Base-by-base conservation (phyloP, 2,113 vertebrate species). In the Cephalopterus ornatus region DNA sequence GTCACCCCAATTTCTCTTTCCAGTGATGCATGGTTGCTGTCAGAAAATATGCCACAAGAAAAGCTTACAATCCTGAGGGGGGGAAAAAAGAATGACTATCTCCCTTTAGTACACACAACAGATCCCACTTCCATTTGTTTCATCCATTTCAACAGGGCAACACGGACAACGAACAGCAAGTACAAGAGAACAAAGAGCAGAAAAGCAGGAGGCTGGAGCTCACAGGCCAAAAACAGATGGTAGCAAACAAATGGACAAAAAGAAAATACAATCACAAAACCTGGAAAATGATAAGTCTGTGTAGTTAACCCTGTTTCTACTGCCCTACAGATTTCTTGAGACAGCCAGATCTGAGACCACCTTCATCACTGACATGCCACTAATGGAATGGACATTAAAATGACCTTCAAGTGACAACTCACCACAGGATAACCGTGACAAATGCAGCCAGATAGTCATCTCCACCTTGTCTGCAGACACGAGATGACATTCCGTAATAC, bases 371-470 rank as follows among this genome's bases (percentile, higher is more conserved):
- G 89, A 85, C 84, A 22, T 10, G 28, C 41, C 55, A 77, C 77
- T 93, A 96, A 96, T 76, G 77, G 87, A 95, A 94, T 0, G 5
- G 94, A 89, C 81, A 39, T 79, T 49, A 66, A 41, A 95, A 66
- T 55, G 91, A 93, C 96, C 96, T 96, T 94, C 80, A 95, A 68
- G 91, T 85, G 95, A 91, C 91, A 97, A 85, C 78, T 76, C 1
- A 3, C 66, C 92, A 72, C 66, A 61, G 91, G 91, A 61, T 87
- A 95, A 94, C 84, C 2, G 8, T 95, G 93, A 95, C 81, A 91
- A 95, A 96, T 72, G 62, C 91, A 91, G 84, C 56, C 84, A 56
- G 84, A 92, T 62, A 92, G 84, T 41, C 96, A 91, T 72, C 94
- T 75, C 80, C 87, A 89, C 83, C 77, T 68, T 53, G 87, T 75